Conservation (phyloP, 2,888 invertebrate species). For the Macrostomum cliftonense region DNA sequence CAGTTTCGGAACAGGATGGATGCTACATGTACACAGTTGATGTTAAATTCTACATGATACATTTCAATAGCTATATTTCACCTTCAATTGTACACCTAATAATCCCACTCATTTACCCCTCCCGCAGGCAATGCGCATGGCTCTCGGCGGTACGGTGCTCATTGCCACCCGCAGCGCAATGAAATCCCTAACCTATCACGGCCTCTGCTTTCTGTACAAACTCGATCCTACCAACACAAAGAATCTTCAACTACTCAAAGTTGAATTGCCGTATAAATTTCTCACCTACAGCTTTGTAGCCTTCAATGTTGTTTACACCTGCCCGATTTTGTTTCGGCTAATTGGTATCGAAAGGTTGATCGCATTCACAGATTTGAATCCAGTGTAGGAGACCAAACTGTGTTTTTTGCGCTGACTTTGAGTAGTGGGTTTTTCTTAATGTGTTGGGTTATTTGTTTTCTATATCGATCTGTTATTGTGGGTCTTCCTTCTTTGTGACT, state of each 20-base stretch:
- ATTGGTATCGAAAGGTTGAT: slow-evolving; percentile 60
- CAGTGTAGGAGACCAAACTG: too few species aligned
- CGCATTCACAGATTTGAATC: slow-evolving; percentile 53
- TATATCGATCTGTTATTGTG: too few species aligned
- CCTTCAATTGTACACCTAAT: too few species aligned
- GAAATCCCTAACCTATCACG: slow-evolving; percentile 51
- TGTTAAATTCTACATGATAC: too few species aligned
- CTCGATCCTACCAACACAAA: slow-evolving; percentile 48
- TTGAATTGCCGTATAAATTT: slow-evolving; percentile 66
- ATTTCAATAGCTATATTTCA: too few species aligned
- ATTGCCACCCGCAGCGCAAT: slow-evolving; percentile 47
- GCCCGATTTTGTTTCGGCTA: slow-evolving; percentile 57
- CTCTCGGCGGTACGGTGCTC: slow-evolving; percentile 57
- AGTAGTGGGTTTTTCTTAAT: too few species aligned
- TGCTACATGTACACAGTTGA: too few species aligned
- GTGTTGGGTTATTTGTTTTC: too few species aligned
- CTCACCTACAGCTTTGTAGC: slow-evolving; percentile 61
- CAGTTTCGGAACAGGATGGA: too few species aligned
- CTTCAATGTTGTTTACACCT: slow-evolving; percentile 53
- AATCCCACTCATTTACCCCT: too few species aligned
- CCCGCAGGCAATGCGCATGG: slow-evolving; percentile 40
- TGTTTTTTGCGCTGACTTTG: too few species aligned
- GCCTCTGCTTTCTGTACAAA: slow-evolving; percentile 51
- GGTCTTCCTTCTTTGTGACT: too few species aligned
- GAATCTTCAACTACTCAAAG: slow-evolving; percentile 29